Conservation (phyloP, 2,113 vertebrate species). For the Nettapus auritus region DNA sequence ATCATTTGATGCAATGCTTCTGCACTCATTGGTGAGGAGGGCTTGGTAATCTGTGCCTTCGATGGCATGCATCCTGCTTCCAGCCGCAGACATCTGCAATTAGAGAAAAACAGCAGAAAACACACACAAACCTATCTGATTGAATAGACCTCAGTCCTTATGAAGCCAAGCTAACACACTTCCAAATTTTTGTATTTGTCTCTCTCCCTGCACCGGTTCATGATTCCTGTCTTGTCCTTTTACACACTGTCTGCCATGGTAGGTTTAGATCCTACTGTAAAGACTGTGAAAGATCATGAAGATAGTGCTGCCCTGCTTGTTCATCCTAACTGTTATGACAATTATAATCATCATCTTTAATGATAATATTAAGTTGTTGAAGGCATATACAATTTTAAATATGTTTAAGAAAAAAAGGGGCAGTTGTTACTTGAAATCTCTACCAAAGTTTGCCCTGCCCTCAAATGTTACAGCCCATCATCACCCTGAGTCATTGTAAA, state of each 20-base stretch:
- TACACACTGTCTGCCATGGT: neutral
- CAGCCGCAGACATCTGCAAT: neutral
- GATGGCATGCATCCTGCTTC: neutral
- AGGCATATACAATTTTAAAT: neutral
- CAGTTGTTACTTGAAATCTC: neutral
- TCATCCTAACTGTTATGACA: neutral
- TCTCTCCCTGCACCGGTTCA: neutral
- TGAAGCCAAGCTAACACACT: neutral
- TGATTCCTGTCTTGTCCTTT: fast-evolving
- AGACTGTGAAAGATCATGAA: neutral
- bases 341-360: neutral
- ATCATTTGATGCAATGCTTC: neutral
- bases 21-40: fast-evolving
- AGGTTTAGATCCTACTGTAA: neutral
- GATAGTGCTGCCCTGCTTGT: neutral
- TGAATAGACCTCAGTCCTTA: neutral
- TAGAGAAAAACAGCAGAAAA: neutral
- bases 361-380: neutral
- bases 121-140: too few species aligned
- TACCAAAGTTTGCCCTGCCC: neutral
- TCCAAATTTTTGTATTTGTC: fast-evolving
- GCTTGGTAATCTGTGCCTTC: neutral
- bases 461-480: fast-evolving
- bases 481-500: neutral
- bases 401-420: neutral